These are phyloP conservation scores for Hydropsyche tenuis DNA, from an alignment of 1,140 invertebrate genomes.

Conservation along the genomic window DNA sequence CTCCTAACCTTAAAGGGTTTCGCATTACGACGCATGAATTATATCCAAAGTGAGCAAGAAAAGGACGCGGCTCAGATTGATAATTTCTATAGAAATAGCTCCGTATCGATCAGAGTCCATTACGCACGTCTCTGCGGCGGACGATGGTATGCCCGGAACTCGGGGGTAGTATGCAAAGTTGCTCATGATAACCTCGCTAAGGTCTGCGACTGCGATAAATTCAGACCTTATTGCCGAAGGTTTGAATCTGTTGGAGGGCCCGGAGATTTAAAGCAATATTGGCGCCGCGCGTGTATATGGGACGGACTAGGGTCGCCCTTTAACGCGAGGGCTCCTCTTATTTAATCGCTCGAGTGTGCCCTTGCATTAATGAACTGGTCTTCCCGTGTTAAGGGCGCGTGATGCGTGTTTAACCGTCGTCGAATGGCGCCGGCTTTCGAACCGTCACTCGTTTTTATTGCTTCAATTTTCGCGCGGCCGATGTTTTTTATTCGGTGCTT, in stretches of 20 bases:
- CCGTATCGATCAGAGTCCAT: constrained; percentile 10
- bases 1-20: too few relatives aligned
- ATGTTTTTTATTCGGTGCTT: too few relatives aligned
- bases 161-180: constrained; percentile 20
- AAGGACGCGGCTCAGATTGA: too few relatives aligned
- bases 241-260: constrained; percentile 19
- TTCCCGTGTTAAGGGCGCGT: constrained; percentile 8
- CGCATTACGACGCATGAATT: too few relatives aligned
- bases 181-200: constrained; percentile 28
- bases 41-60: too few relatives aligned
- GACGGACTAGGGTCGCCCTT: constrained; percentile 10
- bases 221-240: constrained; percentile 34
- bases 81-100: neutral
- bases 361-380: constrained; percentile 42
- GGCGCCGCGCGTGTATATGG: neutral
- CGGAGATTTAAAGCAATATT: constrained; percentile 35
- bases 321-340: constrained; percentile 9
- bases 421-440: neutral
- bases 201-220: constrained; percentile 28
- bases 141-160: constrained; percentile 1
- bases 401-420: constrained; percentile 2
- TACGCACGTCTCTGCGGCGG: neutral
- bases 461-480: too few relatives aligned
- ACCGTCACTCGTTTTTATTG: neutral
- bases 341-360: constrained; percentile 45